Percentiles rank a stretch among this genome's conserved stretches.
These are phyloP conservation scores for Hoplodrina ambigua DNA, from an alignment of 2,888 invertebrate species.

Conservation along the genomic window DNA sequence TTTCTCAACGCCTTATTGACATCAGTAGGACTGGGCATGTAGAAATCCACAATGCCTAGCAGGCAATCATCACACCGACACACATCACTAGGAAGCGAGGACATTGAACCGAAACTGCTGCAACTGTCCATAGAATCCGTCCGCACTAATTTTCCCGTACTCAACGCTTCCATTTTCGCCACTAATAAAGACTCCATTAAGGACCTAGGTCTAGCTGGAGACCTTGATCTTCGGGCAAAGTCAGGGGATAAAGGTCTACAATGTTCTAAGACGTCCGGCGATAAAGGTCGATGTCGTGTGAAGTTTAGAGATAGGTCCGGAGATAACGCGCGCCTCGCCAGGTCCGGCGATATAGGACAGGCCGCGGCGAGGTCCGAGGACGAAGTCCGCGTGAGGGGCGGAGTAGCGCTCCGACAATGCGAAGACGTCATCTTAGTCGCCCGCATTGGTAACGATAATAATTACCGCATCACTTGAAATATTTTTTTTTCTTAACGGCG, in stretches of 20 bases:
- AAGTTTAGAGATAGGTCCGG: slow-evolving; percentile 83
- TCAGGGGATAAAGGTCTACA: slow-evolving; percentile 86
- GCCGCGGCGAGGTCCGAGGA: slow-evolving; percentile 81
- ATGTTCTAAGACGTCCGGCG: slow-evolving; percentile 82
- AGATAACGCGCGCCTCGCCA: slow-evolving; percentile 80
- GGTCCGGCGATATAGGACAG: slow-evolving; percentile 81
- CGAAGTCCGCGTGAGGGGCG: slow-evolving; percentile 87
- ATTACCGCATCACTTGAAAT: slow-evolving; percentile 47
- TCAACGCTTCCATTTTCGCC: slow-evolving; percentile 95
- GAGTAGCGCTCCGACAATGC: slow-evolving; percentile 87
- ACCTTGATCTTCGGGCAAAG: slow-evolving; percentile 82
- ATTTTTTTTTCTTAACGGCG: slow-evolving; percentile 10
- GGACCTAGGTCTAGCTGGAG: slow-evolving; percentile 92
- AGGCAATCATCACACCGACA: slow-evolving; percentile 96
- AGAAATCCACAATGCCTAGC: slow-evolving; percentile 95
- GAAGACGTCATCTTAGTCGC: slow-evolving; percentile 89
- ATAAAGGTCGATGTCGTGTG: slow-evolving; percentile 78
- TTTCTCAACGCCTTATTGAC: slow-evolving; percentile 90
- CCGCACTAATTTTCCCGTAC: slow-evolving; percentile 91
- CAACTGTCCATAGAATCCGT: slow-evolving; percentile 95
- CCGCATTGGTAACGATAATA: slow-evolving; percentile 78
- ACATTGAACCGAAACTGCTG: slow-evolving; percentile 93
- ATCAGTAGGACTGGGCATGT: slow-evolving; percentile 90
- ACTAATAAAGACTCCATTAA: slow-evolving; percentile 95
- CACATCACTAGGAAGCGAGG: slow-evolving; percentile 93